Evolutionary conservation across 1,140 invertebrate species (phyloP), one percentile per base, ranked within the genome.

Genomic region (Drosophila repleta): DNA sequence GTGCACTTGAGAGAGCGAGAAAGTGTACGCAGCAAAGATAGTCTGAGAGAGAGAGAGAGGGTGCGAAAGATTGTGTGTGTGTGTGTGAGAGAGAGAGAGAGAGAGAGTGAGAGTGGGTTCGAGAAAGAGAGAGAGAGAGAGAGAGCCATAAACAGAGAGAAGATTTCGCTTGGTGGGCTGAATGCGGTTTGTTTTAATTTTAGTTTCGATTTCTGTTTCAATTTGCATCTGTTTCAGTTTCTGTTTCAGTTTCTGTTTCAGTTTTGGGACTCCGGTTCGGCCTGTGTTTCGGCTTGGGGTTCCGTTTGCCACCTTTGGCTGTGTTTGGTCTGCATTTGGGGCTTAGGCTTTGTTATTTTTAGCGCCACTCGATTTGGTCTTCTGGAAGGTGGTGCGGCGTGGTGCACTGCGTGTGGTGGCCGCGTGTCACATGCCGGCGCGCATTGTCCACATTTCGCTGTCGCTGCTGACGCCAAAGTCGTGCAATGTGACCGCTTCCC

Each of bases 281-380:
- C 10, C 43, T 58, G 15, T 13, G 35, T 10, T 53, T 58, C 17
- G 41, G 64, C 20, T 18, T 37, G 18, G 13, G 35, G 15, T 48
- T 35, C 20, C 56, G 61, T 29, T 45, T 35, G 46, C 48, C 56
- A 55, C 55, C 49, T 55, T 55, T 60, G 68, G 45, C 26, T 6
- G 48, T 48, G 64, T 61, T 6, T 39, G 35, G 64, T 61, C 70
- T 73, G 70, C 70, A 67, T 56, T 67, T 73, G 64, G 70, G 64
- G 64, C 64, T 73, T 68, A 60, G 70, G 56, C 64, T 61, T 61
- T 43, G 70, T 73, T 73, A 73, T 73, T 73, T 73, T 73, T 73
- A 73, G 64, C 70, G 70, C 64, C 70, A 73, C 55, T 73, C 63
- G 63, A 67, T 65, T 32, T 46, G 45, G 26, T 29, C 4, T 48